Conservation (phyloP, 2,888 invertebrate genomes). For the Hemaris fuciformis region DNA sequence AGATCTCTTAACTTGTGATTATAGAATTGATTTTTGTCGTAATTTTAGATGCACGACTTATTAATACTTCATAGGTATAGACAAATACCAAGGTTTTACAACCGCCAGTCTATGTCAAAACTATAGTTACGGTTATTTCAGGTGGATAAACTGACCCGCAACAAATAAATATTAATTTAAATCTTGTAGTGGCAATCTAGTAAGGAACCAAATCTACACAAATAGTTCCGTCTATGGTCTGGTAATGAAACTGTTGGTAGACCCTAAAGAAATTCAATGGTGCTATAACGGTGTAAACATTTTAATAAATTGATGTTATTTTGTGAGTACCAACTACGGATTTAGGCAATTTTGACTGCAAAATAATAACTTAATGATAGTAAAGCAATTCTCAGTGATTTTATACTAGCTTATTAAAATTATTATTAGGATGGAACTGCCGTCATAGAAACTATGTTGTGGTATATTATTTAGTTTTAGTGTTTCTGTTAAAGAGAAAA, state of each 20-base stretch:
- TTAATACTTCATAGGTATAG: not conserved
- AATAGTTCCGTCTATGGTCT: not conserved
- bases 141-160: not conserved
- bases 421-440: too few relatives aligned
- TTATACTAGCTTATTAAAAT: too few relatives aligned
- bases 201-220: not conserved
- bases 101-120: not conserved
- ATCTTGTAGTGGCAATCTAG: not conserved
- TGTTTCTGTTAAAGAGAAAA: too few relatives aligned
- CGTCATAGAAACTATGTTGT: too few relatives aligned
- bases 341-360: too few relatives aligned
- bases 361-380: too few relatives aligned
- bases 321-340: too few relatives aligned
- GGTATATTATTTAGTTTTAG: too few relatives aligned
- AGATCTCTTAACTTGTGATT: conserved; percentile 9
- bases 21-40: not conserved
- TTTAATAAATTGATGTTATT: too few relatives aligned
- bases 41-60: not conserved
- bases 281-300: too few relatives aligned
- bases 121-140: not conserved
- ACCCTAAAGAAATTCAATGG: conserved; percentile 26
- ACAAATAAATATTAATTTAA: not conserved
- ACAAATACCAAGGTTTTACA: not conserved
- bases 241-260: not conserved
- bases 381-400: too few relatives aligned